Evolutionary conservation across 1,140 invertebrate genomes (phyloP), one percentile per base, ranked within the genome.

Genomic region (Drosophila lini): DNA sequence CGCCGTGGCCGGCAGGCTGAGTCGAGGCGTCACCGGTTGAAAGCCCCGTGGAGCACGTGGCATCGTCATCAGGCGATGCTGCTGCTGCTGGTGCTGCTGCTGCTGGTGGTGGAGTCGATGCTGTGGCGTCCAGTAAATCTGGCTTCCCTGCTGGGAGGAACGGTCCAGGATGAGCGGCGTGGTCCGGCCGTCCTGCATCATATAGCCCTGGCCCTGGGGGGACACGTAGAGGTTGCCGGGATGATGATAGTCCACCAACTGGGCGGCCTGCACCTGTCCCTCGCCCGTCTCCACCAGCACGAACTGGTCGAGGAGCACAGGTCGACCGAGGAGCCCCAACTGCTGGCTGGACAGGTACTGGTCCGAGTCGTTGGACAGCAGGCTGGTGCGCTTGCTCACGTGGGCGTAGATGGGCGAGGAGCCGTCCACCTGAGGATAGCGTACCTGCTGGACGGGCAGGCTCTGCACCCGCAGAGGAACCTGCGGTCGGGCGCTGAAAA

Each of bases 101-200:
- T 60, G 73, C 34, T 71, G 62, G 42, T 75, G 61, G 3, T 78
- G 73, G 15, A 61, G 67, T 45, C 31, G 19, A n/a, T 53, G 73
- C 56, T 84, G 75, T 4, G 84, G 88, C 38, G 77, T 88, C 88
- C 80, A 91, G 32, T 91, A 92, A 28, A 91, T 90, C 59, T 90
- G 88, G 52, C 84, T 91, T 15, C 76, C 81, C 59, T 91, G 86
- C 13, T 61, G 62, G 58, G 56, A 50, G 41, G 74, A 64, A 3
- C 82, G 78, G 65, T 90, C 90, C 19, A 92, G 73, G 28, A 92
- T 91, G 13, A 92, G 74, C 8, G 91, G 91, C 50, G 91, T 92
- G 45, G 80, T 71, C 36, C 91, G 76, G 7, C 88, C 85, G 64
- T 91, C 71, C 6, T 73, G 74, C 65, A 77, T 41, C 36, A 42